A percentile compares a stretch with the other conserved stretches of the same genome.
Conservation (phyloP, 2,888 invertebrate species). For the Lasioglossum leucozonium region DNA sequence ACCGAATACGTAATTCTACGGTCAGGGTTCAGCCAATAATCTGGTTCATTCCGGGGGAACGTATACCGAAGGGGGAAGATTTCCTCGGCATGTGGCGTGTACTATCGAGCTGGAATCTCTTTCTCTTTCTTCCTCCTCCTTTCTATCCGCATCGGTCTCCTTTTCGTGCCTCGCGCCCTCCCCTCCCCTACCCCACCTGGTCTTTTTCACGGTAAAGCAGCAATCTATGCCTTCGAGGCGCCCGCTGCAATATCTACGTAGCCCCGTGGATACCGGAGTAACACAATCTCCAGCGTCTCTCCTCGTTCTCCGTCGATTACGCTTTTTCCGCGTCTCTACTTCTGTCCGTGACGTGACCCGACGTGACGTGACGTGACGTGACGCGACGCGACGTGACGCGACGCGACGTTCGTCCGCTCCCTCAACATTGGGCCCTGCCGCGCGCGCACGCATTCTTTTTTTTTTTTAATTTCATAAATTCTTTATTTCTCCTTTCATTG, state of each 20-base stretch:
- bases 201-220: constrained; percentile 49
- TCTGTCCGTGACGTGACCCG: constrained; percentile 36
- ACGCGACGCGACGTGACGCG: constrained; percentile 40
- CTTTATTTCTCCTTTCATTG: too few species aligned
- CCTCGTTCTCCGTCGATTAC: constrained; percentile 39
- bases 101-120: constrained; percentile 68
- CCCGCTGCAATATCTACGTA: constrained; percentile 59
- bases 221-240: constrained; percentile 60
- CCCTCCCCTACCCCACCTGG: constrained; percentile 2
- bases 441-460: constrained; percentile 3
- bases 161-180: constrained; percentile 34
- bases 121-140: constrained; percentile 45
- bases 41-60: constrained; percentile 78
- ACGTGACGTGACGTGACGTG: constrained; percentile 24
- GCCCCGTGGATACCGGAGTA: constrained; percentile 52
- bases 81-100: constrained; percentile 52
- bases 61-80: constrained; percentile 55
- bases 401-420: not conserved
- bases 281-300: constrained; percentile 38
- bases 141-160: constrained; percentile 31
- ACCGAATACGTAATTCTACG: constrained; percentile 81
- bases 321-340: constrained; percentile 25
- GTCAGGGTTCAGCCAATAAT: constrained; percentile 82
- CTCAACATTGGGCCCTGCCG: not conserved
- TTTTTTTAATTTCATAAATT: too few species aligned